A percentile compares a stretch with the other conserved stretches of the same genome.
phyloP scores from a whole-genome alignment of 2,113 vertebrate species.

The Hypanus sabinus region DNA sequence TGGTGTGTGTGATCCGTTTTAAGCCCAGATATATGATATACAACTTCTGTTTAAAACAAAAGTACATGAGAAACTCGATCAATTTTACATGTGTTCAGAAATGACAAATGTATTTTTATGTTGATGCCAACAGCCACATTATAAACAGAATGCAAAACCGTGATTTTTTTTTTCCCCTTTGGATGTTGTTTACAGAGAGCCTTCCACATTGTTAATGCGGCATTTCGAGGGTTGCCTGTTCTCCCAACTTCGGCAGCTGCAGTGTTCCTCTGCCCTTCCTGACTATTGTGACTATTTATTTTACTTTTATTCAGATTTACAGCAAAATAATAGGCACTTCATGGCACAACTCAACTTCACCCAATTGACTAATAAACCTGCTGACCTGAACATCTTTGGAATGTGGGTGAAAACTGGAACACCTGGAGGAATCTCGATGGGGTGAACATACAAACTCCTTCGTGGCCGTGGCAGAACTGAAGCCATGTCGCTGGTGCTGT shows the following conservation, averaged over 20 bases:
- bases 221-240: not conserved
- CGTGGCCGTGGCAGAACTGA: no score
- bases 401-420: no score
- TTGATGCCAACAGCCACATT: not conserved
- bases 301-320: no score
- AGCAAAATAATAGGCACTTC: no score
- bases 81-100: not conserved
- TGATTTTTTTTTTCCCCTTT: not conserved
- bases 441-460: no score
- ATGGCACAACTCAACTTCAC: no score
- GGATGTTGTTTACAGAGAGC: not conserved
- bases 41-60: not conserved
- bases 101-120: not conserved
- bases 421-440: no score
- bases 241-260: not conserved
- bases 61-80: not conserved
- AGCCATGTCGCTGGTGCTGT: no score
- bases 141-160: not conserved
- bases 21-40: not conserved
- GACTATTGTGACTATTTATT: not conserved
- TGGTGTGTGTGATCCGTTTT: slow-evolving; percentile 19
- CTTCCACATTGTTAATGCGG: not conserved
- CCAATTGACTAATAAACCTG: no score
- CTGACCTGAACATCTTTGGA: no score
- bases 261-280: not conserved